Percentiles rank a stretch among this genome's conserved stretches.
These are phyloP conservation scores for Melanotaenia boesemani DNA, from an alignment of 2,797 vertebrate species.

Conservation along the genomic window DNA sequence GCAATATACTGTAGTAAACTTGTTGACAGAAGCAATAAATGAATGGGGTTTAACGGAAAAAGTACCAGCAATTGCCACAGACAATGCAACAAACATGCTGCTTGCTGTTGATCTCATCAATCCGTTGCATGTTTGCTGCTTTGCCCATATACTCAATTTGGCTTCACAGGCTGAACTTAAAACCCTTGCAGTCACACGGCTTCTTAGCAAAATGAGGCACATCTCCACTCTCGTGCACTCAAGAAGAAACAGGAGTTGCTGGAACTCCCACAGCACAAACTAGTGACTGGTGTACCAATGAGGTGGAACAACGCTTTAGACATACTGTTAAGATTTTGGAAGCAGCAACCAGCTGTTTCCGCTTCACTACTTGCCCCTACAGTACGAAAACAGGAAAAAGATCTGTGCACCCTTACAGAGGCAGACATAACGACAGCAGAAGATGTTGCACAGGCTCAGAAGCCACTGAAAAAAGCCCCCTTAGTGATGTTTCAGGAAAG, in stretches of 20 bases:
- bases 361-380: neutral
- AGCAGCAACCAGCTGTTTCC: neutral
- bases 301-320: neutral
- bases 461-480: too few species aligned
- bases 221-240: neutral
- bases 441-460: too few species aligned
- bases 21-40: constrained; percentile 2
- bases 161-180: neutral
- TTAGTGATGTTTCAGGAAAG: too few species aligned
- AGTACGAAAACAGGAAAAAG: neutral
- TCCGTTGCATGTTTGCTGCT: neutral
- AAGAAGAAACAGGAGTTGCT: neutral
- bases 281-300: neutral
- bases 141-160: neutral
- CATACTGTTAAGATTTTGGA: neutral
- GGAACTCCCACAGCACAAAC: neutral
- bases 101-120: too few species aligned
- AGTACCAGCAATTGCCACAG: neutral
- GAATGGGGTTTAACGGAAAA: neutral
- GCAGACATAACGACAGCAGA: too few species aligned
- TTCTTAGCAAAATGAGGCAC: neutral
- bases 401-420: too few species aligned
- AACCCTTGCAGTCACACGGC: neutral
- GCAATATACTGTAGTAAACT: neutral
- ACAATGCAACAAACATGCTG: neutral